Base-by-base conservation (phyloP, 2,797 vertebrate species). In the Microhierax caerulescens region DNA sequence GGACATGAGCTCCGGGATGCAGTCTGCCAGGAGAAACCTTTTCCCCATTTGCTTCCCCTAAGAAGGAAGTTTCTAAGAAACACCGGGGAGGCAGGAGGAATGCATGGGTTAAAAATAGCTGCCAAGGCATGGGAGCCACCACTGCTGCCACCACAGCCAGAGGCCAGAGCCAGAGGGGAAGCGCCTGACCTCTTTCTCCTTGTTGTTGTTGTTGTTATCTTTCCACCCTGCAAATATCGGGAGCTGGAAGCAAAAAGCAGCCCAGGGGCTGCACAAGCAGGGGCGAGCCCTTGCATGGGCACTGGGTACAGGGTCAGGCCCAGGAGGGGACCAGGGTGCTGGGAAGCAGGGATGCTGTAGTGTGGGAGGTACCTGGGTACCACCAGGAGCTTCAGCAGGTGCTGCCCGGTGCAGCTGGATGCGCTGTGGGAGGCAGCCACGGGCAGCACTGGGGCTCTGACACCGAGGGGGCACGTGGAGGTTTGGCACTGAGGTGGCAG, bases 361-460 rank as follows among this genome's bases (percentile, higher is more conserved):
- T 50, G 32, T 5, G 4, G 1, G 0, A 8, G 17, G 43, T 43
- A 43, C 41, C 41, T 7, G 51, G 53, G 3, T 22, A 28, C 16
- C 1, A 25, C 19, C 8, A 7, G 48, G 39, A 47, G 64, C 61
- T 32, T 4, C 17, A 22, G 63, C 5, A 5, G 36, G 16, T 6
- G 65, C n/a, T 39, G 34, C 45, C 37, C 3, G 1, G 37, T 53
- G 47, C 47, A 25, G 7, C 28, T n/a, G 59, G 23, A n/a, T 36
- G 43, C 28, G 11, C 61, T 5, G 6, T 1, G 8, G 45, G 11
- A 17, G 7, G 39, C 32, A 13, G 5, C 25, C 1, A 1, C 1
- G 12, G 36, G 41, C 51, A 37, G 41, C 53, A 10, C 15, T 13
- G 5, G 23, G 65, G 45, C 25, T 36, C 27, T 37, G 41, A 12